Base-by-base conservation (phyloP, 2,888 invertebrate species). In the Thymelicus sylvestris region DNA sequence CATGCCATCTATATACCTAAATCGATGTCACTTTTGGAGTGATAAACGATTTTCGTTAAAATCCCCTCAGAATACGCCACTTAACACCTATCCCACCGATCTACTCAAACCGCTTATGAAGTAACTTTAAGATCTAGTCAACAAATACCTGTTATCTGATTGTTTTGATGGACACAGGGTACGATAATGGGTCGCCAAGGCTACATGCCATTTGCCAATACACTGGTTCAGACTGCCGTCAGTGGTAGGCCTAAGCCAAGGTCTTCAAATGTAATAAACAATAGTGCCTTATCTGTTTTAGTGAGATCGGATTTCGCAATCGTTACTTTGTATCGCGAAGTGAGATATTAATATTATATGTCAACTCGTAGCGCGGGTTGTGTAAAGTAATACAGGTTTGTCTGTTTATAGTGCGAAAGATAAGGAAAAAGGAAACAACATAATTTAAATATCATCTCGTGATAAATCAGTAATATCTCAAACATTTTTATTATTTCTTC, bases 381-480 rank as follows among this genome's bases (percentile, higher is more conserved):
- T 19, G n/a, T 59, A 44, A 48, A 50, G 19, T n/a, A 24, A 66
- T 57, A 57, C 57, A 57, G 66, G 57, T 59, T 66, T 50, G 55
- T 55, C 19, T 64, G 48, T 64, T 63, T 61, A 44, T 61, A 41
- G 48, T 38, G 38, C 38, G 50, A 10, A 38, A 64, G 63, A 64
- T 55, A 65, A 65, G 41, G 52, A 50, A 50, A 50, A 65, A 65
- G 52, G 52, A 50, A 50, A 50, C 39, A 59, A 59, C 59, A 59
- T 50, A 15, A 52, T 52, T 41, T 39, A 65, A 41, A 41, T 41
- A 7, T n/a, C 59, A 24, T 55, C 24, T 55, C 15, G n/a, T 10
- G 55, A 24, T 75, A 74, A 75, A 74, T 76, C 74, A 44, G 44
- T 73, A 72, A 48, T 67, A 38, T 70, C 31, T 57, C 31, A 24